These are phyloP conservation scores for Larimichthys polyactis DNA, from an alignment of 2,113 vertebrate genomes.

Conservation along the genomic window DNA sequence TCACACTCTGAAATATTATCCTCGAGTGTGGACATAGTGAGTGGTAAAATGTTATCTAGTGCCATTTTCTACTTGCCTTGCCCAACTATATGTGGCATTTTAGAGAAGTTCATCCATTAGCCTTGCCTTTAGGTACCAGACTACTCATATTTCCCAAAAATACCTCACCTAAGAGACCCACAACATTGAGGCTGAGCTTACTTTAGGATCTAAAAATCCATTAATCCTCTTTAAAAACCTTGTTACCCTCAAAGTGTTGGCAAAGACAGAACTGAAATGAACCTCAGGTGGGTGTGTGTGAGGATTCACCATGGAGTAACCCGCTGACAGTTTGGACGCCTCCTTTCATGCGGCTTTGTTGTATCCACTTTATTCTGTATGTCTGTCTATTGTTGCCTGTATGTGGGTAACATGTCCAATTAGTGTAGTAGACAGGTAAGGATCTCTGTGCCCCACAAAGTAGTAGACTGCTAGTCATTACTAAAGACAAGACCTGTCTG, in stretches of 20 bases:
- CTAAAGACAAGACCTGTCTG: slow-evolving; percentile 51
- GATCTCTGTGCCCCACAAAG: slow-evolving; percentile 37
- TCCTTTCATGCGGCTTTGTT: slow-evolving; percentile 47
- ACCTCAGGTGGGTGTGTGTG: slow-evolving; percentile 56
- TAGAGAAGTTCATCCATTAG: slow-evolving; percentile 62
- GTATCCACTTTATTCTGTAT: slow-evolving; percentile 42
- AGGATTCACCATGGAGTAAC: slow-evolving; percentile 54
- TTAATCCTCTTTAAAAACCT: slow-evolving; percentile 70
- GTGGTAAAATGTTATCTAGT: slow-evolving; percentile 43
- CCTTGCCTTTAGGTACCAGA: slow-evolving; percentile 56
- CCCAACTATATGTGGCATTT: slow-evolving; percentile 40
- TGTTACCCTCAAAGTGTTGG: slow-evolving; percentile 59
- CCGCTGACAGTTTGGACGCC: slow-evolving; percentile 51
- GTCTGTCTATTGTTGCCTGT: slow-evolving; percentile 11
- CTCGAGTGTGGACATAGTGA: slow-evolving; percentile 15
- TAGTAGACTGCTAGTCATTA: slow-evolving; percentile 56
- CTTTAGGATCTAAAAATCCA: slow-evolving; percentile 68
- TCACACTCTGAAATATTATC: slow-evolving; percentile 45
- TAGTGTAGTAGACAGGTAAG: slow-evolving; percentile 58
- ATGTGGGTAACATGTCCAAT: slow-evolving; percentile 58
- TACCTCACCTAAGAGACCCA: slow-evolving; percentile 54
- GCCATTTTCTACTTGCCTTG: slow-evolving; percentile 40
- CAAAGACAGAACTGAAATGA: slow-evolving; percentile 59
- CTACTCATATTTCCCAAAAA: slow-evolving; percentile 55
- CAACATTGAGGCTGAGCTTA: slow-evolving; percentile 56